phyloP scores from a whole-genome alignment of 2,888 invertebrate genomes.

The Orchestes rusci region DNA sequence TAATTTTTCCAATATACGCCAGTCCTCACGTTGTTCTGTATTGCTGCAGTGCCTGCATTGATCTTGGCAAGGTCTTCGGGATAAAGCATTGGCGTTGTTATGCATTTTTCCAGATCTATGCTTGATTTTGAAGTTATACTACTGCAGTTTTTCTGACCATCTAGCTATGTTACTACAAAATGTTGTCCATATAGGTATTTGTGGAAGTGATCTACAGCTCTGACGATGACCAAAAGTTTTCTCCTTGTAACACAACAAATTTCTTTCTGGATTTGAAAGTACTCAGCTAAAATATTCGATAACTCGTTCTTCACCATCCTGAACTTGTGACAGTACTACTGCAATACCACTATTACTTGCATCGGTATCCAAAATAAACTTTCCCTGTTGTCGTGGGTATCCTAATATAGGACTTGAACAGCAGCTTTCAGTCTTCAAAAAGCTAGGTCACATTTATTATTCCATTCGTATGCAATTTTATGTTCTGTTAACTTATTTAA shows the following conservation, averaged over 20 bases:
- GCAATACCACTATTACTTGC: slow-evolving; percentile 13
- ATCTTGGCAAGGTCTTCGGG: slow-evolving; percentile 1
- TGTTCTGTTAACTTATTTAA: slow-evolving; percentile 6
- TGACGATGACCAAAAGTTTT: neutral
- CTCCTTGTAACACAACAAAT: neutral
- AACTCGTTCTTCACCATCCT: slow-evolving; percentile 20
- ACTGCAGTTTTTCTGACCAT: slow-evolving; percentile 1
- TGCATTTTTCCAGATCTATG: slow-evolving; percentile 2
- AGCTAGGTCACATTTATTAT: slow-evolving; percentile 1
- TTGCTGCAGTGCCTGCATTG: neutral
- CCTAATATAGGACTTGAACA: slow-evolving; percentile 4
- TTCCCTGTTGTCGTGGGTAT: neutral
- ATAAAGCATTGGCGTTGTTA: slow-evolving; percentile 6
- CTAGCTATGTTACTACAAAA: neutral
- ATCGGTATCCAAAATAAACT: slow-evolving; percentile 8
- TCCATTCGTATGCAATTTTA: slow-evolving; percentile 1
- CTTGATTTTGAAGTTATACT: slow-evolving; percentile 2
- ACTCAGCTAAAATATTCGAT: slow-evolving; percentile 25
- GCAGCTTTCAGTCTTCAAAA: slow-evolving; percentile 2
- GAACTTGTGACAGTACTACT: slow-evolving; percentile 16
- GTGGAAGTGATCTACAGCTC: neutral
- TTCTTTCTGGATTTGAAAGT: neutral
- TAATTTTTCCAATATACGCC: no score
- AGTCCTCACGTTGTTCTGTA: neutral
- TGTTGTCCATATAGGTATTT: neutral